Evolutionary conservation across 2,888 invertebrate species (phyloP).

Genomic region (Cheilosia urbana): DNA sequence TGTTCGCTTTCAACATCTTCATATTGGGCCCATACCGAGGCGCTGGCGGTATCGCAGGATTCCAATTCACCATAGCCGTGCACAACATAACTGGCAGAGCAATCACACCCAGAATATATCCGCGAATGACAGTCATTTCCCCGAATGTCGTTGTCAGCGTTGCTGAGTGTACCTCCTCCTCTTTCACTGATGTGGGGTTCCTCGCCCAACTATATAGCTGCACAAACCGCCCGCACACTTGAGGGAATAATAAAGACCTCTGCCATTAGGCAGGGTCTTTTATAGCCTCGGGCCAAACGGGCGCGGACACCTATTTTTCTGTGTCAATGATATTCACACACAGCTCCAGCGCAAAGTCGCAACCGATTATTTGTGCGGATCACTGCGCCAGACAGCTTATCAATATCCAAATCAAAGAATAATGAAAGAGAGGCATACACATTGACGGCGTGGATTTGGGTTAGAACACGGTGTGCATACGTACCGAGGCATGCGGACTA

Average conservation of each 20-base stretch:
- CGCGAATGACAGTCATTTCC: slow-evolving; percentile 56
- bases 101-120: slow-evolving; percentile 66
- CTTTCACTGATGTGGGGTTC: slow-evolving; percentile 31
- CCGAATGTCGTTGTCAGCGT: slow-evolving; percentile 29
- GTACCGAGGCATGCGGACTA: slow-evolving; percentile 38
- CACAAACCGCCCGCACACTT: slow-evolving; percentile 68
- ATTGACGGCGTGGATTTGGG: slow-evolving; percentile 62
- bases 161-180: slow-evolving; percentile 25
- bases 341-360: background rate
- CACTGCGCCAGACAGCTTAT: slow-evolving; percentile 71
- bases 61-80: slow-evolving; percentile 68
- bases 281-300: slow-evolving; percentile 76
- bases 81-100: slow-evolving; percentile 50
- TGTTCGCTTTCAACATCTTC: slow-evolving; percentile 81
- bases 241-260: slow-evolving; percentile 76
- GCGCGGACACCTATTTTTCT: slow-evolving; percentile 65
- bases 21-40: slow-evolving; percentile 80
- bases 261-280: slow-evolving; percentile 75
- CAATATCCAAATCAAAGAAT: slow-evolving; percentile 74
- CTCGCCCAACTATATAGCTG: slow-evolving; percentile 10
- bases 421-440: slow-evolving; percentile 69
- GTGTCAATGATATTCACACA: slow-evolving; percentile 74
- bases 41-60: slow-evolving; percentile 78
- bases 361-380: slow-evolving; percentile 59
- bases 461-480: slow-evolving; percentile 75